phyloP scores from a whole-genome alignment of 2,113 vertebrate species.

The Pionites leucogaster region DNA sequence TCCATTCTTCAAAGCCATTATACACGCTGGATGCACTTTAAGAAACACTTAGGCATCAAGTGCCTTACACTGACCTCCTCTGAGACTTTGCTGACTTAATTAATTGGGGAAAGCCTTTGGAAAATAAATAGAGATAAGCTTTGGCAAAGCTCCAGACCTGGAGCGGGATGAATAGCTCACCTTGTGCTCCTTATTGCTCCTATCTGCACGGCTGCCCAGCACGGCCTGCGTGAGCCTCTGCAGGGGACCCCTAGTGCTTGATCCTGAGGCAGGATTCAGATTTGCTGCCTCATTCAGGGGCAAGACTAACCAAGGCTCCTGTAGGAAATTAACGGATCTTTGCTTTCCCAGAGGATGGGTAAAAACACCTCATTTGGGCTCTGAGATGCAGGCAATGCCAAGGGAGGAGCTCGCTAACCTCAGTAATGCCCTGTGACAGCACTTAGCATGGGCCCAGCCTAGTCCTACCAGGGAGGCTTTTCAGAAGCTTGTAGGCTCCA shows the following conservation, averaged over 20 bases:
- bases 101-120: constrained; percentile 49
- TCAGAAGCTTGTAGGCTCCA: background rate
- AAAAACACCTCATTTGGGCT: background rate
- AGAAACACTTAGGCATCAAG: constrained; percentile 41
- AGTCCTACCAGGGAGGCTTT: background rate
- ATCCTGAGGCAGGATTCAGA: background rate
- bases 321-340: background rate
- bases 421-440: background rate
- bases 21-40: background rate
- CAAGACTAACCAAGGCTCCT: background rate
- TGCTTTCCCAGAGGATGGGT: background rate
- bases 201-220: rapidly evolving
- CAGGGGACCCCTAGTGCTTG: background rate
- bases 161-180: background rate
- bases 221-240: background rate
- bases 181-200: background rate
- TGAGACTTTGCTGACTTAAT: constrained; percentile 45
- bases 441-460: rapidly evolving
- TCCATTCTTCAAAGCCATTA: background rate
- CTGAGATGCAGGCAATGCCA: background rate
- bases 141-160: constrained; percentile 37
- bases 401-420: background rate
- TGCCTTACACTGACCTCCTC: constrained; percentile 36
- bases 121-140: constrained; percentile 62
- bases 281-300: background rate